Evolutionary conservation across 2,797 vertebrate species (phyloP).

Genomic region (Phataginus tricuspis): DNA sequence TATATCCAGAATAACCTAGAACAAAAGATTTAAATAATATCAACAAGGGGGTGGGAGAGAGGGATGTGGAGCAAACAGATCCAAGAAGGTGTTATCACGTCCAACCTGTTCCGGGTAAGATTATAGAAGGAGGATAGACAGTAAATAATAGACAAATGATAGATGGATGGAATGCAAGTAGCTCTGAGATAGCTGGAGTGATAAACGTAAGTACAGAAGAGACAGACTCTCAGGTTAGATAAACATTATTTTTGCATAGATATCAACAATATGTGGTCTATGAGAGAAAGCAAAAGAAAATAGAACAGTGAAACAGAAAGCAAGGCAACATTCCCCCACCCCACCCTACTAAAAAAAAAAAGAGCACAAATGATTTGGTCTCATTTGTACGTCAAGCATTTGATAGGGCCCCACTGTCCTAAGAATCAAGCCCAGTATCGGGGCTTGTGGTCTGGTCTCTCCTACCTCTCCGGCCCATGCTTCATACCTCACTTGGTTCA

Average conservation of each 20-base stretch:
- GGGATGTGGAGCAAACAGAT: background rate
- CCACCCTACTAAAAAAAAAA: background rate
- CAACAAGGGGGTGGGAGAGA: background rate
- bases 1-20: background rate
- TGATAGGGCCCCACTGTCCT: background rate
- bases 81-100: background rate
- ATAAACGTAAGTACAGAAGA: constrained; percentile 15
- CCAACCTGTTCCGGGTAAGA: background rate
- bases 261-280: background rate
- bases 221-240: background rate
- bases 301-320: background rate
- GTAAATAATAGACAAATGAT: background rate
- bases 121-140: background rate
- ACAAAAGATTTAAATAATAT: background rate
- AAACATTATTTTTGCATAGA: background rate
- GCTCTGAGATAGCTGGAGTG: background rate
- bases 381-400: background rate
- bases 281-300: constrained; percentile 27
- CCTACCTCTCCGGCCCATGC: background rate
- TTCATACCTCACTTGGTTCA: background rate
- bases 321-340: background rate
- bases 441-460: background rate
- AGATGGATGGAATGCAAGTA: background rate
- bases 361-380: background rate
- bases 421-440: background rate